phyloP scores from a whole-genome alignment of 35 echinoderm and acorn worm species.

The Hemicentrotus pulcherrimus region DNA sequence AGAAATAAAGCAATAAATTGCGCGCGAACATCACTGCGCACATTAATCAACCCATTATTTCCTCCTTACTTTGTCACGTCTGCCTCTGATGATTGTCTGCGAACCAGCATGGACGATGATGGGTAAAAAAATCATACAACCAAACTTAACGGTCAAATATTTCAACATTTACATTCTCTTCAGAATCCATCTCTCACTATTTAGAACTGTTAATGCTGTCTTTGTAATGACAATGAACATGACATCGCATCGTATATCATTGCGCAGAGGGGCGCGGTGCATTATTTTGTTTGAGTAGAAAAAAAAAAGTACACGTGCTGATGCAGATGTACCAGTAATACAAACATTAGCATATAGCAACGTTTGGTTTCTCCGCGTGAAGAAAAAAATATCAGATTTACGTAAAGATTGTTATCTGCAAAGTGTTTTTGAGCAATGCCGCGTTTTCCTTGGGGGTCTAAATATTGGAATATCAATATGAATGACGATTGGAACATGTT shows the following conservation, averaged over 20 bases:
- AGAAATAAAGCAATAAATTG: conserved; percentile 5
- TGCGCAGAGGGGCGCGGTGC: no score
- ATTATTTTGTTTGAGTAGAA: no score
- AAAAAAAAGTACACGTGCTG: no score
- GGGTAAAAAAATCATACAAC: background rate
- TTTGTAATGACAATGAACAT: no score
- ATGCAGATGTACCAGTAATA: no score
- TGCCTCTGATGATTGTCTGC: background rate
- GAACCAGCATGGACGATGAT: background rate
- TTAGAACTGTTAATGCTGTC: background rate
- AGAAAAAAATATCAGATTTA: background rate
- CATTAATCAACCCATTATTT: background rate
- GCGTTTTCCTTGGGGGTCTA: no score
- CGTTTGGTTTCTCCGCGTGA: background rate
- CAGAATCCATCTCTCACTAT: background rate
- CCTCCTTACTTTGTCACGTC: background rate
- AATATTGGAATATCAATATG: no score
- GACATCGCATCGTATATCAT: no score
- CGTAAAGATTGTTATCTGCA: background rate
- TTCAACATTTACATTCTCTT: background rate
- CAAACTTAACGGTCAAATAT: background rate
- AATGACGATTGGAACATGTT: no score
- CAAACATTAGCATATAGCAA: background rate
- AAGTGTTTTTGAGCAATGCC: background rate
- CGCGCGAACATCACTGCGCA: background rate